These are phyloP conservation scores for Brachyistius frenatus DNA, from an alignment of 2,113 vertebrate species.

Conservation along the genomic window DNA sequence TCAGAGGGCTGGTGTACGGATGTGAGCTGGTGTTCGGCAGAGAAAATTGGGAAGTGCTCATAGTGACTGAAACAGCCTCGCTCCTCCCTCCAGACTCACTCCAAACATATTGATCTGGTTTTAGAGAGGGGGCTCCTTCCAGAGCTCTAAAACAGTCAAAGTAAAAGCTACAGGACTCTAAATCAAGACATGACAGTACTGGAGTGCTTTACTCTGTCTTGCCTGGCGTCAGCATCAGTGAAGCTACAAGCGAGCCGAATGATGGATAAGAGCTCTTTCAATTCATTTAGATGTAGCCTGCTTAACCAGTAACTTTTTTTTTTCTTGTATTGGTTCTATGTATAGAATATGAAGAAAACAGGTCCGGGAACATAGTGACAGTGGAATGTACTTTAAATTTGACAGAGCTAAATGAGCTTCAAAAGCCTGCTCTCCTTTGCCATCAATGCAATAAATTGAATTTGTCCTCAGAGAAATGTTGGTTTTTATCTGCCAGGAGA, in stretches of 20 bases:
- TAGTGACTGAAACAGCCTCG: constrained; percentile 56
- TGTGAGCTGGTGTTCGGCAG: constrained; percentile 63
- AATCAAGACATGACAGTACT: constrained; percentile 57
- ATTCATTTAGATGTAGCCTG: constrained; percentile 55
- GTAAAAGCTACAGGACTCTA: constrained; percentile 66
- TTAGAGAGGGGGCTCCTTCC: constrained; percentile 52
- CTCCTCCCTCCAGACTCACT: constrained; percentile 65
- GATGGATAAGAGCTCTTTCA: constrained; percentile 51
- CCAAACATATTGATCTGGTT: constrained; percentile 75
- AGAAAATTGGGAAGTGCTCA: constrained; percentile 66
- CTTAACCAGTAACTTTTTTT: constrained; percentile 35
- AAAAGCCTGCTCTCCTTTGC: constrained; percentile 70
- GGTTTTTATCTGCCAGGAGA: constrained; percentile 57
- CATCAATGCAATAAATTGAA: constrained; percentile 62
- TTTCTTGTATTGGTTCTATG: constrained; percentile 37
- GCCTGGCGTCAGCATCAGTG: constrained; percentile 53
- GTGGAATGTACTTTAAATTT: constrained; percentile 66
- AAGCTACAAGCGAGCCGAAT: constrained; percentile 52
- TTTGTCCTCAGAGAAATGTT: constrained; percentile 64
- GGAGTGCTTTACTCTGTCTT: constrained; percentile 53
- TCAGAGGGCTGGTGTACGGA: constrained; percentile 62
- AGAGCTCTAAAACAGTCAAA: constrained; percentile 63
- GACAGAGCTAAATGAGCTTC: constrained; percentile 69
- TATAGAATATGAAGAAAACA: constrained; percentile 61
- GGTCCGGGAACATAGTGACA: constrained; percentile 61